Percentiles rank a stretch among this genome's conserved stretches.
These are phyloP conservation scores for Micropoecilia bifurca DNA, from an alignment of 2,797 vertebrate species.

Conservation along the genomic window DNA sequence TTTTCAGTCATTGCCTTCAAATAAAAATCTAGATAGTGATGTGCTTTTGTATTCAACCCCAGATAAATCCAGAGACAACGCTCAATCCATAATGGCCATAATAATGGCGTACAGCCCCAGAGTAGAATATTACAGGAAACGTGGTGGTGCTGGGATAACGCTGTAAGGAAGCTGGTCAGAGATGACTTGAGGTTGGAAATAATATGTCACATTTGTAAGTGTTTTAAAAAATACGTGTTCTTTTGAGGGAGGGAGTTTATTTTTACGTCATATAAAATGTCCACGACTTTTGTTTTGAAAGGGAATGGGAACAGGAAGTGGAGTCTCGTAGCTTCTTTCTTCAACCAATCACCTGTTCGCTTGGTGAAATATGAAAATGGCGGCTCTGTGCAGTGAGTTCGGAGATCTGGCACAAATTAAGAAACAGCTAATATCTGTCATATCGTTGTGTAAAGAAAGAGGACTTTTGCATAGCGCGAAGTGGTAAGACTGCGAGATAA, in stretches of 20 bases:
- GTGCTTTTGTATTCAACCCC: neutral
- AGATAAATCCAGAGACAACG: neutral
- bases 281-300: slow-evolving; percentile 8
- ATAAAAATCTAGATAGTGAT: neutral
- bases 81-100: neutral
- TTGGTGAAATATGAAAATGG: slow-evolving; percentile 78
- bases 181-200: neutral
- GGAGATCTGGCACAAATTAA: slow-evolving; percentile 92
- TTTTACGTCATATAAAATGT: neutral
- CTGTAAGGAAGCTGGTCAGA: neutral
- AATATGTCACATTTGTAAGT: neutral
- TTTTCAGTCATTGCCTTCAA: neutral
- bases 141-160: neutral
- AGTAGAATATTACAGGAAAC: neutral
- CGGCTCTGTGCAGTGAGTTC: slow-evolving; percentile 79
- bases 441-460: slow-evolving; percentile 91
- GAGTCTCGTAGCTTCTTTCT: slow-evolving; percentile 5
- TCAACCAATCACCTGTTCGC: slow-evolving; percentile 58
- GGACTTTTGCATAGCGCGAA: slow-evolving; percentile 94
- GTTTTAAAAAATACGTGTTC: neutral
- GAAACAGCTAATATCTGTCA: slow-evolving; percentile 91
- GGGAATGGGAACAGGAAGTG: slow-evolving; percentile 15
- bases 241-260: neutral
- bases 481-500: slow-evolving; percentile 83
- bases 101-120: neutral